A percentile compares a stretch with the other conserved stretches of the same genome.
Evolutionary conservation across 2,113 vertebrate genomes (phyloP).

Genomic region (Poicephalus gulielmi): DNA sequence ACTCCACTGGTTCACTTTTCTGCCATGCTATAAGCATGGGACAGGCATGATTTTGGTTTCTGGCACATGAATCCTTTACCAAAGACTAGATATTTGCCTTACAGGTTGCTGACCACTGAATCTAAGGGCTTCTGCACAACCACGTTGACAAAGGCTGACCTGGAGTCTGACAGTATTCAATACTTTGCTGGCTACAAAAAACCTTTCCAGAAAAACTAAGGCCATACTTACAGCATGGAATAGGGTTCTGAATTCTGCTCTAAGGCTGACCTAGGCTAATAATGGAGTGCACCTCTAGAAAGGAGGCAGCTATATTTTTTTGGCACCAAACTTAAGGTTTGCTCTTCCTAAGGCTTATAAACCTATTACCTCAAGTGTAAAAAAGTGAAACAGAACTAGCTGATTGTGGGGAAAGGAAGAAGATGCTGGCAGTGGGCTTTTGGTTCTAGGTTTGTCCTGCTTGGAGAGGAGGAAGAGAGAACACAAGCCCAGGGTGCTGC

Average conservation of each 20-base stretch:
- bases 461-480: background rate
- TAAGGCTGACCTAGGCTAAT: background rate
- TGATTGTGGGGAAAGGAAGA: background rate
- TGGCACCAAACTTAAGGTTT: background rate
- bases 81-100: background rate
- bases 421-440: background rate
- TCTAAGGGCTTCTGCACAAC: background rate
- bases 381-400: background rate
- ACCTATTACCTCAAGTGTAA: background rate
- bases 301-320: background rate
- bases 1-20: background rate
- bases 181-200: background rate
- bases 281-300: background rate
- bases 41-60: background rate
- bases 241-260: background rate
- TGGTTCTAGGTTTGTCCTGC: background rate
- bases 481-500: background rate
- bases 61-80: background rate
- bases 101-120: background rate
- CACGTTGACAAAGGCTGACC: background rate
- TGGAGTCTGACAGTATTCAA: background rate
- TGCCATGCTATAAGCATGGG: background rate
- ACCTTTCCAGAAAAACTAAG: background rate
- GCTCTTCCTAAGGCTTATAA: background rate
- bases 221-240: background rate